Conservation (phyloP, 1,140 invertebrate genomes). For the Stegodyphus dumicola region DNA sequence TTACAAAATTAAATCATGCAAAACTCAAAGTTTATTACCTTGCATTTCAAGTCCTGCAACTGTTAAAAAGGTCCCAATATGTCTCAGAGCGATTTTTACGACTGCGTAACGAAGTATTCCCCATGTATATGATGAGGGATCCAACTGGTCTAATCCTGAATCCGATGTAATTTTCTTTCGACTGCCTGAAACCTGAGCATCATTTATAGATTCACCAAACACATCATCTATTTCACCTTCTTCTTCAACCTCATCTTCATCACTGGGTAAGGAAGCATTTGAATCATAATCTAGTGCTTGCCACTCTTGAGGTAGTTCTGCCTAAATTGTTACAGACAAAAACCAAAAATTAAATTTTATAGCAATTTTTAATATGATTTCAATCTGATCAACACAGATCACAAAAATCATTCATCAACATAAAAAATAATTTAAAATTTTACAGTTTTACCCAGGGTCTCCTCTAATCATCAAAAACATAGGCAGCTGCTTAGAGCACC, state of each 20-base stretch:
- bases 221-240: slow-evolving; percentile 74
- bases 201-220: slow-evolving; percentile 41
- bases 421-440: too few relatives aligned
- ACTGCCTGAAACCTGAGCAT: not conserved
- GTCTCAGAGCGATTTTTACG: slow-evolving; percentile 83
- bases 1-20: not conserved
- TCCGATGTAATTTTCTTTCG: slow-evolving; percentile 47
- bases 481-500: too few relatives aligned
- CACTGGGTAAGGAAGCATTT: slow-evolving; percentile 74
- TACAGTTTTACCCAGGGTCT: too few relatives aligned
- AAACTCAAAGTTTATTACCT: slow-evolving; percentile 72
- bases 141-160: slow-evolving; percentile 57
- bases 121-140: slow-evolving; percentile 81
- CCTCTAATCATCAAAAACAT: too few relatives aligned
- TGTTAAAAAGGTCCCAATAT: slow-evolving; percentile 82
- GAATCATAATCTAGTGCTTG: slow-evolving; percentile 89
- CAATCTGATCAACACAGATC: too few relatives aligned
- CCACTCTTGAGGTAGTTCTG: slow-evolving; percentile 75
- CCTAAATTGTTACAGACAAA: slow-evolving; percentile 69
- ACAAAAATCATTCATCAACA: too few relatives aligned
- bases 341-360: too few relatives aligned
- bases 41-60: slow-evolving; percentile 90
- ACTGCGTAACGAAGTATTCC: slow-evolving; percentile 89
- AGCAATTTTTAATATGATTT: too few relatives aligned
- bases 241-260: slow-evolving; percentile 73